These are phyloP conservation scores for Iphiclides podalirius DNA, from an alignment of 2,888 invertebrate genomes.

Conservation along the genomic window DNA sequence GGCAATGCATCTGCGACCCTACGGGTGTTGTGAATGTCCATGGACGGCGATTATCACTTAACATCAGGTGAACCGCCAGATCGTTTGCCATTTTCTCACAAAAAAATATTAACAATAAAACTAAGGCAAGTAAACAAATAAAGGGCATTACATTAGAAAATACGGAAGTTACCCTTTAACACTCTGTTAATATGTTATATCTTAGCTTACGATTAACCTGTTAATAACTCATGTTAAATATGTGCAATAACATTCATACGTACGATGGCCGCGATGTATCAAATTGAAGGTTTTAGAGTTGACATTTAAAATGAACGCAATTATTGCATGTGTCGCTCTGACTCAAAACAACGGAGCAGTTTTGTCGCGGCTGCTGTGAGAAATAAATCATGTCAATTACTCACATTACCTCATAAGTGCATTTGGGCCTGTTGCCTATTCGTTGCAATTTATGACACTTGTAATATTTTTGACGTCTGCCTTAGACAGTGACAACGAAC, in stretches of 20 bases:
- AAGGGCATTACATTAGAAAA: no score
- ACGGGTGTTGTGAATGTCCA: no score
- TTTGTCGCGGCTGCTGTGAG: slow-evolving; percentile 12
- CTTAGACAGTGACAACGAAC: slow-evolving; percentile 12
- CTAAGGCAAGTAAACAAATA: no score
- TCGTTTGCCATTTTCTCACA: no score
- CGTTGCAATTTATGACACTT: slow-evolving; percentile 19
- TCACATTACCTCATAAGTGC: slow-evolving; percentile 21
- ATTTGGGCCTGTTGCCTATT: slow-evolving; percentile 19
- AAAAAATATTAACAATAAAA: no score
- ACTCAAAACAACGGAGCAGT: slow-evolving; percentile 20
- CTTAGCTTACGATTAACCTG: no score
- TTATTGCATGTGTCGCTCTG: slow-evolving; percentile 13
- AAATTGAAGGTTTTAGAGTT: slow-evolving; percentile 20
- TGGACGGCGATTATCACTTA: no score
- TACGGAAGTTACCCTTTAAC: no score
- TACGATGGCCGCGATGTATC: slow-evolving; percentile 27
- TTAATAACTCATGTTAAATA: no score
- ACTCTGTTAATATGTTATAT: no score
- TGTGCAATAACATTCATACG: slow-evolving; percentile 5
- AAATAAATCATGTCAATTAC: slow-evolving; percentile 22
- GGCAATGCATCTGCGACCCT: no score
- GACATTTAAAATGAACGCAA: slow-evolving; percentile 19
- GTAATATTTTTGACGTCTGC: slow-evolving; percentile 22
- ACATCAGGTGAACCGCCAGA: no score